Conservation (phyloP, 2,888 invertebrate genomes). For the Rhaphigaster nebulosa region DNA sequence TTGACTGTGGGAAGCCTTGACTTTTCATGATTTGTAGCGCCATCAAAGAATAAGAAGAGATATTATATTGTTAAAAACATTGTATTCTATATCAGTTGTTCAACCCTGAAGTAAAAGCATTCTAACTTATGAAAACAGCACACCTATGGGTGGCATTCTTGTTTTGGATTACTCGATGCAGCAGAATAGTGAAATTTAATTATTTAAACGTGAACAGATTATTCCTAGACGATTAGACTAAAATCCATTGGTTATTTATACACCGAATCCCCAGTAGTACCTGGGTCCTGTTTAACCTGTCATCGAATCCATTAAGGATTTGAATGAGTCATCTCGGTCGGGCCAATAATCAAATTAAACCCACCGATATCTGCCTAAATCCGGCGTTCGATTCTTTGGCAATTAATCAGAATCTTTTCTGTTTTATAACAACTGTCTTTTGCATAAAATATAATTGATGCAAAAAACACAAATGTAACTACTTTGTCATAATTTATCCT, state of each 20-base stretch:
- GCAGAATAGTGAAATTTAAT: neutral
- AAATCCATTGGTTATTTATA: slow-evolving; percentile 6
- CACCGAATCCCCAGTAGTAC: neutral
- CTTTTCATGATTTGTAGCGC: no score
- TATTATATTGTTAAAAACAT: no score
- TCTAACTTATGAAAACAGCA: neutral
- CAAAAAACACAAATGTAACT: no score
- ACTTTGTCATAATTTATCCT: no score
- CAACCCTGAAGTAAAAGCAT: no score
- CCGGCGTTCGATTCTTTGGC: neutral
- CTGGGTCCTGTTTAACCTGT: neutral
- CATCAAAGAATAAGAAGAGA: no score
- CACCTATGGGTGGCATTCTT: neutral
- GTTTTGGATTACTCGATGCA: neutral
- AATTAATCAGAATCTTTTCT: neutral
- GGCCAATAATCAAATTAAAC: neutral
- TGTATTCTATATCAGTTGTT: no score
- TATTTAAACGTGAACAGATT: neutral
- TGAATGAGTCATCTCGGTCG: neutral
- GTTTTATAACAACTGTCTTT: no score
- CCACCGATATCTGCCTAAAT: neutral
- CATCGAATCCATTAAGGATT: neutral
- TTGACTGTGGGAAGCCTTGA: no score
- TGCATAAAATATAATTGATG: no score
- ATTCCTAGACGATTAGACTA: neutral